Evolutionary conservation across 1,140 invertebrate genomes (phyloP).

Genomic region (Panulirus ornatus): DNA sequence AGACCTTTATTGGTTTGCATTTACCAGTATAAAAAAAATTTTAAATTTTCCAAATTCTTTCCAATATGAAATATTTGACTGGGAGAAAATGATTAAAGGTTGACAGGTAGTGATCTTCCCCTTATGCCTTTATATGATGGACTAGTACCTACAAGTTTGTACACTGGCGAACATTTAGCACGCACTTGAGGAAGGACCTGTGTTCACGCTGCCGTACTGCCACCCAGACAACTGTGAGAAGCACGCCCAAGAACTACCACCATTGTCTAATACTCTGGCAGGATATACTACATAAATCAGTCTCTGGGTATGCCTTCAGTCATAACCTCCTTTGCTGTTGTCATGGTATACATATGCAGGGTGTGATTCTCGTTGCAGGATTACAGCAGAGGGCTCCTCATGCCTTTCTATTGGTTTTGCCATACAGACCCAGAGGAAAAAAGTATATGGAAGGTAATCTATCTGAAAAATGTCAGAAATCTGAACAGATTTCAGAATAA

Average conservation of each 20-base stretch:
- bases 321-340: constrained; percentile 4
- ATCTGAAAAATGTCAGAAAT: constrained; percentile 46
- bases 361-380: constrained; percentile 60
- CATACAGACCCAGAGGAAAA: constrained; percentile 46
- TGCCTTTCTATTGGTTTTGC: constrained; percentile 59
- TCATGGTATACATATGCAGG: constrained; percentile 50
- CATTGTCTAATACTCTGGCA: constrained; percentile 42
- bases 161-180: constrained; percentile 71
- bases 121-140: constrained; percentile 64
- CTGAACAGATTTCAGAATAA: constrained; percentile 21
- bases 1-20: not conserved
- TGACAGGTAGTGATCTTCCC: constrained; percentile 21
- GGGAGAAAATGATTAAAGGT: constrained; percentile 46
- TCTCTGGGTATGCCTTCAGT: not conserved
- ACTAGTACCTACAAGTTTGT: constrained; percentile 65
- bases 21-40: not conserved
- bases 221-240: constrained; percentile 60
- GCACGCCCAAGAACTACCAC: constrained; percentile 48
- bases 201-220: constrained; percentile 54
- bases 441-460: constrained; percentile 48
- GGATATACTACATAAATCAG: constrained; percentile 55
- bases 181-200: constrained; percentile 69
- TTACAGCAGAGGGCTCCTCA: constrained; percentile 58
- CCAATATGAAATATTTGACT: not conserved
- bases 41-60: not conserved